Base-by-base conservation (phyloP, 2,797 vertebrate genomes). In the Rhynchotus rufescens region DNA sequence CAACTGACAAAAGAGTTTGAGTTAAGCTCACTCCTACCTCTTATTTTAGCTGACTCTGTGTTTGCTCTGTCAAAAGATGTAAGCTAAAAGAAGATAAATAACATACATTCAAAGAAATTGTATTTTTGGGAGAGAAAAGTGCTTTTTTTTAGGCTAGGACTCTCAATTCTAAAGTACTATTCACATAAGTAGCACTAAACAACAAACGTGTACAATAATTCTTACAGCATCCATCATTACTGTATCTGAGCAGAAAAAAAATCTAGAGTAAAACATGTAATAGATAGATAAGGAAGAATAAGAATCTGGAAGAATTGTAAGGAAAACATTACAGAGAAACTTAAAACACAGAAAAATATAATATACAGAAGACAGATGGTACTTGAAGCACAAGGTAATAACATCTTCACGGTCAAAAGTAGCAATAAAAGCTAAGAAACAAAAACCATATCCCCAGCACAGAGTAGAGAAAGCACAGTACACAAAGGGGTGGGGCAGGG, bases 21-120 rank as follows among this genome's bases (percentile, higher is more conserved):
- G 30, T 28, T 52, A 90, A 95, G 62, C 12, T 82, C 56, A 65
- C 47, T 89, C 96, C 89, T 96, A 99, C 99, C 99, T 99, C 99
- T 98, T 94, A 99, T 99, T 97, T 98, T 99, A 62, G 98, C 98
- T 23, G 98, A 98, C 69, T 99, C 99, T 0, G 98, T 98, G 90
- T 96, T 99, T 59, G 95, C 96, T 97, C 99, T 98, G 97, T 99
- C 99, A 97, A 99, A 99, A 0, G 99, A 98, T 5, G 99, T 99
- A 88, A 99, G 97, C 99, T 99, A 94, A 88, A 79, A 97, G 78
- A 56, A 92, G 74, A 96, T 56, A 97, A 95, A 93, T n/a, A 92
- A 47, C 4, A 84, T 28, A 38, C n/a, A 38, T 61, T 95, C 51
- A 72, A 78, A 73, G 72, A 89, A 75, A 90, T 14, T 25, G 52